phyloP scores from a whole-genome alignment of 2,888 invertebrate genomes.

The Sipha maydis region DNA sequence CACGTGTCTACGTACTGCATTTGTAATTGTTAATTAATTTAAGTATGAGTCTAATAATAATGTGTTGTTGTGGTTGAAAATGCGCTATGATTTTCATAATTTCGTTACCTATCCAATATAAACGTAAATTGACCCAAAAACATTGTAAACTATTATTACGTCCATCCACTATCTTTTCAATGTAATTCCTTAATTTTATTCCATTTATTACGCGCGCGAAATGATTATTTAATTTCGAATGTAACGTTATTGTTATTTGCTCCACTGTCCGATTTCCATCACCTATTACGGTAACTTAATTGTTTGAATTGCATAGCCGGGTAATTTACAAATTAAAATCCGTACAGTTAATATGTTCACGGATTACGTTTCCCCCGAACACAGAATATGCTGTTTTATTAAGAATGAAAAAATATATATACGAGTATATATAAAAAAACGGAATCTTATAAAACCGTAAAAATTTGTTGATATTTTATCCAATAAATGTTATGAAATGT shows the following conservation, averaged over 20 bases:
- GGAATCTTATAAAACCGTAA: background rate
- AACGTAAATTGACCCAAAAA: background rate
- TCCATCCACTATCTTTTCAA: background rate
- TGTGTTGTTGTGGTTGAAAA: background rate
- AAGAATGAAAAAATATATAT: too few species aligned
- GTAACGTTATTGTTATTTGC: slow-evolving; percentile 13
- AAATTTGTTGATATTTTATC: background rate
- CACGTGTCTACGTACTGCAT: background rate
- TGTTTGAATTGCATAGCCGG: too few species aligned
- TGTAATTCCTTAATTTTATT: slow-evolving; percentile 25
- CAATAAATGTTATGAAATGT: background rate
- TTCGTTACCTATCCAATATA: too few species aligned
- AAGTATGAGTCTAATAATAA: background rate
- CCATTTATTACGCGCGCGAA: slow-evolving; percentile 8
- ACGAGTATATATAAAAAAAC: background rate
- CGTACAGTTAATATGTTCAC: too few species aligned
- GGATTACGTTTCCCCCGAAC: too few species aligned
- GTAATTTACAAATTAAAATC: too few species aligned
- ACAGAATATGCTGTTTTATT: too few species aligned
- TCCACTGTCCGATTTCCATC: slow-evolving; percentile 2
- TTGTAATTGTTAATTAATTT: background rate
- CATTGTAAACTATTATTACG: background rate
- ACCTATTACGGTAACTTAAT: too few species aligned
- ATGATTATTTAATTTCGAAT: slow-evolving; percentile 11
- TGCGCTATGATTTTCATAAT: background rate